Evolutionary conservation across 1,140 invertebrate species (phyloP).

Genomic region (Agrypnia vestita): DNA sequence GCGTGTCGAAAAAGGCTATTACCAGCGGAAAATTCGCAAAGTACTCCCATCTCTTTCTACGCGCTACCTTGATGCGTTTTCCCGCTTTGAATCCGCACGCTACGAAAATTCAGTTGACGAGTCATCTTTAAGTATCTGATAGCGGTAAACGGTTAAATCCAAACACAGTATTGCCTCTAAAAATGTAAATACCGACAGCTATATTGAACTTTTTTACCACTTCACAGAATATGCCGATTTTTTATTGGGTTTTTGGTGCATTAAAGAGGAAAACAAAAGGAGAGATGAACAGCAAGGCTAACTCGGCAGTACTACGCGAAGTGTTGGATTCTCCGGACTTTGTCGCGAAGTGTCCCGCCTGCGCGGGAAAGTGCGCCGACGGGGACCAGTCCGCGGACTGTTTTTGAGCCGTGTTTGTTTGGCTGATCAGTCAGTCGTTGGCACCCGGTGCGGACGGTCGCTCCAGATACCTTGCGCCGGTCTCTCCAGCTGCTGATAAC

Average conservation of each 20-base stretch:
- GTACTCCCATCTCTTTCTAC: background rate
- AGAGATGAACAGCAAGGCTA: background rate
- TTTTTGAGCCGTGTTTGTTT: constrained; percentile 15
- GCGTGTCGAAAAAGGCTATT: constrained; percentile 11
- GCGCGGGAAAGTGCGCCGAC: background rate
- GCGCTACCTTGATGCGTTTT: background rate
- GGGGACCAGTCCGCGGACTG: background rate
- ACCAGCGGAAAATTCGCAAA: background rate
- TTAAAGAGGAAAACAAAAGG: background rate
- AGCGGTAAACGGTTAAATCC: too few species aligned
- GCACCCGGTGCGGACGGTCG: constrained; percentile 25
- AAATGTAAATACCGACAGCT: too few species aligned
- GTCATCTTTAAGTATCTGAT: too few species aligned
- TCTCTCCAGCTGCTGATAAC: constrained; percentile 14
- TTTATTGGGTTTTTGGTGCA: constrained; percentile 1
- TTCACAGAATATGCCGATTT: background rate
- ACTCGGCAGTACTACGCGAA: too few species aligned
- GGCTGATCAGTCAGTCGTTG: constrained; percentile 24
- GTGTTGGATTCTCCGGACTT: background rate
- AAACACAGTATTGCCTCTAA: too few species aligned
- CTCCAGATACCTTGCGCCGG: background rate
- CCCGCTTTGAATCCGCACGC: too few species aligned
- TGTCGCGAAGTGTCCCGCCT: background rate
- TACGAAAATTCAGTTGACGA: too few species aligned
- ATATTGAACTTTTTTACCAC: too few species aligned